These are phyloP conservation scores for Sialia sialis DNA, from an alignment of 2,113 vertebrate genomes.

Conservation along the genomic window DNA sequence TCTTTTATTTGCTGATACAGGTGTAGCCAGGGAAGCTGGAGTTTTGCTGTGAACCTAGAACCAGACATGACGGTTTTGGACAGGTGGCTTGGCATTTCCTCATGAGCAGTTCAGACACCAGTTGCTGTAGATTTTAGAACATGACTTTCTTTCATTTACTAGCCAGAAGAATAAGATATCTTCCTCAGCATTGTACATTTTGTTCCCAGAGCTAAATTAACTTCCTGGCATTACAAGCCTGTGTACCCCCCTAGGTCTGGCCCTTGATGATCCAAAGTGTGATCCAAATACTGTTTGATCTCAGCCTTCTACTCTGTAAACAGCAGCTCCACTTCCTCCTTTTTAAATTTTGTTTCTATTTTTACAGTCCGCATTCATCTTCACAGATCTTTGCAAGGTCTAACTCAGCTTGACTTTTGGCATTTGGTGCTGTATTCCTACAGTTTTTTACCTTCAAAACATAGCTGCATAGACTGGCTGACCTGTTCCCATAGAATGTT, in stretches of 20 bases:
- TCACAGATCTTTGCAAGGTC: constrained; percentile 34
- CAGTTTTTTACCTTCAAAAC: constrained; percentile 7
- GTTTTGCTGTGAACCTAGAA: neutral
- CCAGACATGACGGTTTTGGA: neutral
- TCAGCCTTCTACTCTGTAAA: constrained; percentile 4
- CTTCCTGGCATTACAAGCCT: constrained; percentile 9
- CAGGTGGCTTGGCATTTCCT: neutral
- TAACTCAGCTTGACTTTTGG: constrained; percentile 63
- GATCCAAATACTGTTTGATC: constrained; percentile 43
- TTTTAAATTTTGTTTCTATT: constrained; percentile 33
- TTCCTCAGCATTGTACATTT: constrained; percentile 1
- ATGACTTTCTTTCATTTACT: neutral
- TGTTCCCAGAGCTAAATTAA: constrained; percentile 30
- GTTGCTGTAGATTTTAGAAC: neutral
- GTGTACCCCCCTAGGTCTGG: neutral
- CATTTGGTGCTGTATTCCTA: neutral
- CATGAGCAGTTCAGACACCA: neutral
- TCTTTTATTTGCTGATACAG: neutral
- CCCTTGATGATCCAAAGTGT: constrained; percentile 17
- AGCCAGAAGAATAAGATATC: neutral
- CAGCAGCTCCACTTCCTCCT: constrained; percentile 50
- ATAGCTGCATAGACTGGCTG: neutral
- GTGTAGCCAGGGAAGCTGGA: neutral
- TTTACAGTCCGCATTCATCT: neutral
- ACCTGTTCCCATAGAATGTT: constrained; percentile 25